These are phyloP conservation scores for Merodon equestris DNA, from an alignment of 2,888 invertebrate genomes.

Conservation along the genomic window DNA sequence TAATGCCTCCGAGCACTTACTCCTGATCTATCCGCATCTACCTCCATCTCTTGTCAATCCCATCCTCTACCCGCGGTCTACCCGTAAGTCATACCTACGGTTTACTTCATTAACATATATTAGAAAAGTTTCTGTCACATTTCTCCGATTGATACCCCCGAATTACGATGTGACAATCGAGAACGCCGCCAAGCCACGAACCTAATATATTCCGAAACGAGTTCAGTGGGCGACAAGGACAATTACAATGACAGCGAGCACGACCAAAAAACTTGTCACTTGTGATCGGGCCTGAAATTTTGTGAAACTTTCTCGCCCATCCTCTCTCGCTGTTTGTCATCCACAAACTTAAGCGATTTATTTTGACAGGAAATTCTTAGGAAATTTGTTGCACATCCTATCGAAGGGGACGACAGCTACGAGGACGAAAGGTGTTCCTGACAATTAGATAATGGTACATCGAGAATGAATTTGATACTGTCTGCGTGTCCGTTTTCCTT, in stretches of 20 bases:
- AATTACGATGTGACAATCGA: slow-evolving; percentile 29
- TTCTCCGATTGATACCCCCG: slow-evolving; percentile 23
- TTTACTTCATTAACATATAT: slow-evolving; percentile 46
- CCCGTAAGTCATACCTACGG: background rate
- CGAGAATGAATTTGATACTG: no score
- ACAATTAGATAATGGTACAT: slow-evolving; percentile 12
- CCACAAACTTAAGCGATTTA: slow-evolving; percentile 4
- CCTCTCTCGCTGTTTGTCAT: background rate
- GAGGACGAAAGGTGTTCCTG: slow-evolving; percentile 21
- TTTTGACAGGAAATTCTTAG: slow-evolving; percentile 5
- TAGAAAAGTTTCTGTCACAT: slow-evolving; percentile 45
- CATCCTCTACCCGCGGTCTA: no score
- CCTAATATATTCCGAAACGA: background rate
- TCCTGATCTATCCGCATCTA: no score
- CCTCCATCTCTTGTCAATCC: no score
- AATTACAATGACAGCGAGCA: background rate
- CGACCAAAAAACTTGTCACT: slow-evolving; percentile 14
- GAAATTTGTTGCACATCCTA: slow-evolving; percentile 5
- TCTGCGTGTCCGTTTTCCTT: no score
- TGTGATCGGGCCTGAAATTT: slow-evolving; percentile 20
- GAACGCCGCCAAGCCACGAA: background rate
- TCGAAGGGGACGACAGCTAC: background rate
- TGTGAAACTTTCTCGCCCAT: slow-evolving; percentile 7
- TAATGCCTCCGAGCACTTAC: background rate
- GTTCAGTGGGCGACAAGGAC: background rate